phyloP scores from a whole-genome alignment of 2,113 vertebrate genomes.

The Periophthalmus modestus region DNA sequence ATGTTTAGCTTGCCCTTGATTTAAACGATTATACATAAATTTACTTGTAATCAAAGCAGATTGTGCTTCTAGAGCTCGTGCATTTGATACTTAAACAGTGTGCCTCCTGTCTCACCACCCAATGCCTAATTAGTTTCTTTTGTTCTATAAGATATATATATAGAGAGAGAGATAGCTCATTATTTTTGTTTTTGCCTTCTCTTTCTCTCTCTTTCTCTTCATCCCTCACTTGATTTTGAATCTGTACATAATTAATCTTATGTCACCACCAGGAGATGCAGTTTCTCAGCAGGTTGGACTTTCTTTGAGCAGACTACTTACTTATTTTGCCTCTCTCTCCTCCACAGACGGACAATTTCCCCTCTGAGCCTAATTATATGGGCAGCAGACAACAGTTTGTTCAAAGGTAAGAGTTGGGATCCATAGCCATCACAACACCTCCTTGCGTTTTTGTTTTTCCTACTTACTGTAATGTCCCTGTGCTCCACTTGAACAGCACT shows the following conservation, averaged over 20 bases:
- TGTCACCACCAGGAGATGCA: conserved; percentile 88
- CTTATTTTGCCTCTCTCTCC: conserved; percentile 75
- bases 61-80: not conserved
- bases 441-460: conserved; percentile 29
- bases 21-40: not conserved
- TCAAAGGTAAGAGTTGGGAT: conserved; percentile 95
- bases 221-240: conserved; percentile 33
- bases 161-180: conserved; percentile 1
- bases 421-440: conserved; percentile 34
- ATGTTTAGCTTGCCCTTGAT: not conserved
- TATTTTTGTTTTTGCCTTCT: conserved; percentile 10
- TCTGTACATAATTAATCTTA: conserved; percentile 91
- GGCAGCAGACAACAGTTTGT: conserved; percentile 99
- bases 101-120: conserved; percentile 57
- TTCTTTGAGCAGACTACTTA: conserved; percentile 84
- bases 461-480: conserved; percentile 6
- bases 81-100: conserved; percentile 39
- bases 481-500: conserved; percentile 9
- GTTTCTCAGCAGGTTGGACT: conserved; percentile 87
- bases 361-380: conserved; percentile 99
- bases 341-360: conserved; percentile 99
- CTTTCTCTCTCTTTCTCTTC: conserved; percentile 12
- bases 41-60: not conserved
- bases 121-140: conserved; percentile 85
- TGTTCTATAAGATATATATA: conserved; percentile 63